Evolutionary conservation across 2,113 vertebrate genomes (phyloP).

Genomic region (Archilochus colubris): DNA sequence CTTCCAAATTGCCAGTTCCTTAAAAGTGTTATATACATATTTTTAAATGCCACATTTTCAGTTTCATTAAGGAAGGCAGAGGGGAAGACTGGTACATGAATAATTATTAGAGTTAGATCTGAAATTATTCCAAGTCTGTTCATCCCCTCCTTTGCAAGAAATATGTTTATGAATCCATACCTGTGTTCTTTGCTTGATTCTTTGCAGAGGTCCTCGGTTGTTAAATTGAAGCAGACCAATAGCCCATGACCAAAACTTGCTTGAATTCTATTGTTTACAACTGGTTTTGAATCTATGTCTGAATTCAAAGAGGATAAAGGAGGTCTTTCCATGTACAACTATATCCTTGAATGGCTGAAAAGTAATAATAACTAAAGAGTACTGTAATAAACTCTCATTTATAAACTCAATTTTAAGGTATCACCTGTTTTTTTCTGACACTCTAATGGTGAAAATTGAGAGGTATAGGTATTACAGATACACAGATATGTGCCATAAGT

Average conservation of each 20-base stretch:
- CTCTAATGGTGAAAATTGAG: not conserved
- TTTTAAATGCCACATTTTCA: not conserved
- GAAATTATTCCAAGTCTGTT: not conserved
- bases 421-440: not conserved
- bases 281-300: not conserved
- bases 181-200: not conserved
- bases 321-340: not conserved
- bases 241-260: not conserved
- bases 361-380: not conserved
- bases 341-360: not conserved
- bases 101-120: not conserved
- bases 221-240: not conserved
- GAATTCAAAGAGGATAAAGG: not conserved
- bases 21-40: not conserved
- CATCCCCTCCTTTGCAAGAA: not conserved
- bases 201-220: not conserved
- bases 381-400: not conserved
- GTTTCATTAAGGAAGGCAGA: not conserved
- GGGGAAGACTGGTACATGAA: not conserved
- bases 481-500: not conserved
- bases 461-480: not conserved
- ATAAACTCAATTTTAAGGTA: not conserved
- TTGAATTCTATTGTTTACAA: not conserved
- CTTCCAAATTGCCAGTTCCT: not conserved
- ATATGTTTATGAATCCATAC: not conserved